Evolutionary conservation across 2,113 vertebrate species (phyloP).

Genomic region (Cercocebus atys): DNA sequence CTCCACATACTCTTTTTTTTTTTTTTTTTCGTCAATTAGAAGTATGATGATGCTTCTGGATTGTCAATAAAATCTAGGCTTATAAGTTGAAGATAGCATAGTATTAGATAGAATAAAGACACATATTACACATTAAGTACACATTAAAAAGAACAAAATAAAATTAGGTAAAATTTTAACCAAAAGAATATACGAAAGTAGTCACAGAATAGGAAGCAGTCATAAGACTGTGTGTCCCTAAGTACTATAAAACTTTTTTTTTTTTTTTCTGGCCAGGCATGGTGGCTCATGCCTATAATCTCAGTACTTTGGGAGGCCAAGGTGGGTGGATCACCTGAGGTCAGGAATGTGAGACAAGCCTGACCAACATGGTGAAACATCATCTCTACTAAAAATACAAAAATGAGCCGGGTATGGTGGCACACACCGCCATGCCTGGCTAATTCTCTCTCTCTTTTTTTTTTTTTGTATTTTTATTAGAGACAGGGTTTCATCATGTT

Average conservation of each 20-base stretch:
- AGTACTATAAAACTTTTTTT: neutral
- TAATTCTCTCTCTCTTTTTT: no score
- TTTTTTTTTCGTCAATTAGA: neutral
- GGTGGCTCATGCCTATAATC: no score
- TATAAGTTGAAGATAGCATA: neutral
- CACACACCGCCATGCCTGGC: no score
- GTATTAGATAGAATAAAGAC: neutral
- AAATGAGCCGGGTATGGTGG: no score
- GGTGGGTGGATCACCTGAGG: no score
- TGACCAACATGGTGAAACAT: no score
- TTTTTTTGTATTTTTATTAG: no score
- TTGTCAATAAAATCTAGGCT: neutral
- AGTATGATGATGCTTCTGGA: neutral
- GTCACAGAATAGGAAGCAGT: neutral
- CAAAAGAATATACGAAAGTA: conserved; percentile 2
- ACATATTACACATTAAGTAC: neutral
- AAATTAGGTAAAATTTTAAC: neutral
- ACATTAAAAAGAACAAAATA: neutral
- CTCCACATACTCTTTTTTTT: neutral
- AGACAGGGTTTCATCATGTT: no score
- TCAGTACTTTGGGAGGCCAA: no score
- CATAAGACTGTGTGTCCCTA: neutral
- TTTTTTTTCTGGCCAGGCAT: no score
- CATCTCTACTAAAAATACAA: no score
- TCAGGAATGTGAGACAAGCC: no score